A percentile compares a stretch with the other conserved stretches of the same genome.
Conservation (phyloP, 2,113 vertebrate genomes). For the Melanotaenia duboulayi region DNA sequence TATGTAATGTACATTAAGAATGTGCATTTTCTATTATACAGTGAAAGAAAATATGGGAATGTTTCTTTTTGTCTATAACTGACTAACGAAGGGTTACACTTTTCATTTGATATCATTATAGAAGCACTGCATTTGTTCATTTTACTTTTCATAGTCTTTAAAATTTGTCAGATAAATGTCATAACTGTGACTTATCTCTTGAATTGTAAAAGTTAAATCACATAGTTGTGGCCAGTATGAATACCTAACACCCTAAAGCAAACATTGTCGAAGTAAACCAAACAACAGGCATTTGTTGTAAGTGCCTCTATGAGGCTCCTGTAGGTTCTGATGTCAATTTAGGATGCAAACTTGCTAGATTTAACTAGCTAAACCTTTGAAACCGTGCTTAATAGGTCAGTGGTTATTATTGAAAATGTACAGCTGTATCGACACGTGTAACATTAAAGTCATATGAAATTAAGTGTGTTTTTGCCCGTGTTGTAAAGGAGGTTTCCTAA, state of each 20-base stretch:
- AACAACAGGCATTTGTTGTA: slow-evolving; percentile 66
- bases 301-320: slow-evolving; percentile 81
- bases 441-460: slow-evolving; percentile 79
- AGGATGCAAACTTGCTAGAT: slow-evolving; percentile 76
- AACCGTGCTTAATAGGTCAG: slow-evolving; percentile 55
- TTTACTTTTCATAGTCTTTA: slow-evolving; percentile 51
- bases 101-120: slow-evolving; percentile 24
- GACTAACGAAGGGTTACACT: background rate
- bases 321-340: slow-evolving; percentile 73
- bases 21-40: slow-evolving; percentile 28
- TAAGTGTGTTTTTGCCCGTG: slow-evolving; percentile 43
- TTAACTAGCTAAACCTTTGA: slow-evolving; percentile 77
- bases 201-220: slow-evolving; percentile 30
- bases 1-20: background rate
- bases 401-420: slow-evolving; percentile 68
- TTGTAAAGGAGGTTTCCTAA: background rate
- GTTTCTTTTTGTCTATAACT: slow-evolving; percentile 16
- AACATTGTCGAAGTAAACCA: slow-evolving; percentile 54
- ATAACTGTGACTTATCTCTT: slow-evolving; percentile 41
- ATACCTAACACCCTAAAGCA: slow-evolving; percentile 57
- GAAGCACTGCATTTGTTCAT: slow-evolving; percentile 42
- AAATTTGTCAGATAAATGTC: slow-evolving; percentile 31
- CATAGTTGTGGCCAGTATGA: slow-evolving; percentile 48
- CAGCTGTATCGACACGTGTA: slow-evolving; percentile 79
- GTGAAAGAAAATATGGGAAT: slow-evolving; percentile 36